Base-by-base conservation (phyloP, 2,113 vertebrate species). In the Psephotus haematonotus region DNA sequence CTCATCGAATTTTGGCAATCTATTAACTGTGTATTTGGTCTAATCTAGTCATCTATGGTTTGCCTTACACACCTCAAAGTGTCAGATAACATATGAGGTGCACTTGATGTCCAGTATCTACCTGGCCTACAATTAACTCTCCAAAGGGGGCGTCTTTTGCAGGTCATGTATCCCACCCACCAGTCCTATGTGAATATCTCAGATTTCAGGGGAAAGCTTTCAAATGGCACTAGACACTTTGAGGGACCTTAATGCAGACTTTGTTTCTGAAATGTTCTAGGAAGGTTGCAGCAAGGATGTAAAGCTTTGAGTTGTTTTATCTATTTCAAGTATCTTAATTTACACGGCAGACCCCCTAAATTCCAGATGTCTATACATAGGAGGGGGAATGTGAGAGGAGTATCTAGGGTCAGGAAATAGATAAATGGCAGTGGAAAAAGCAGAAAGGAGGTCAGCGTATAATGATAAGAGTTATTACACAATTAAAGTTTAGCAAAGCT, bases 101-200 rank as follows among this genome's bases (percentile, higher is more conserved):
- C 10, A 13, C 3, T 65, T 84, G 12, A 22, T 43, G 7, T 17
- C 27, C 46, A 35, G 7, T 8, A 50, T 33, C 5, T 68, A 4
- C 12, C 6, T 68, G 37, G 7, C 6, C 12, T 70, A 11, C 11
- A 49, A 2, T 0, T 41, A 4, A 13, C 0, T 71, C 23, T 74
- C 39, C 33, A 55, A 39, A 76, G 6, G 3, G 7, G 22, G 1
- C 12, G 18, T 46, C 6, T 63, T 9, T 44, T 80, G 20, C 9
- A 60, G 19, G 17, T 64, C 49, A 23, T 60, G 9, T 35, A 65
- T 55, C 28, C 14, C 20, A 59, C 7, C 47, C 49, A 41, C 13
- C 25, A 68, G 10, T 3, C 13, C 13, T 7, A 41, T 23, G 11
- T 35, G 22, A 77, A 33, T 20, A 59, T 4, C 11, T 86, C 27